Percentiles rank a stretch among this genome's conserved stretches.
phyloP scores from a whole-genome alignment of 2,113 vertebrate species.

The Anhinga rufa region DNA sequence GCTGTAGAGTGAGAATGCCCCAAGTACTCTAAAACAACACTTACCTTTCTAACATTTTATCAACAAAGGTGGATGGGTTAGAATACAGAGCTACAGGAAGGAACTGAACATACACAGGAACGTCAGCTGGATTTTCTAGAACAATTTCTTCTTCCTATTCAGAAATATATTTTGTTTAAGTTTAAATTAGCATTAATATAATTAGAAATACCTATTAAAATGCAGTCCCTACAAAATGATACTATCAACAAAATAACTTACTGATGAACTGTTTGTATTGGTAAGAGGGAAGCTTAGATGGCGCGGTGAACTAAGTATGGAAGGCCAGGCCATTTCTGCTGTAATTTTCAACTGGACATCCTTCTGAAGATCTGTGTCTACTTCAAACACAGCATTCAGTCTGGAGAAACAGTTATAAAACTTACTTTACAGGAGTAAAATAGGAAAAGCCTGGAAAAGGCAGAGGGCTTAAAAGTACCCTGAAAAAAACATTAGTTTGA shows the following conservation, averaged over 20 bases:
- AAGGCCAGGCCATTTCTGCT: constrained; percentile 91
- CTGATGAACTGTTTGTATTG: constrained; percentile 92
- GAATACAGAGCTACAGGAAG: constrained; percentile 90
- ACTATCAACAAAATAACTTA: constrained; percentile 71
- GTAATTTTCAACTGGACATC: constrained; percentile 86
- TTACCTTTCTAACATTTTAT: constrained; percentile 87
- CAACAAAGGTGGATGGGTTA: constrained; percentile 84
- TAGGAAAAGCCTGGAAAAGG: not conserved
- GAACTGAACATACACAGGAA: constrained; percentile 88
- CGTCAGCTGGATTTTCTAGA: constrained; percentile 90
- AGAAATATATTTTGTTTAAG: constrained; percentile 4
- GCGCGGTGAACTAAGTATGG: constrained; percentile 81
- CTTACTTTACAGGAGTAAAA: not conserved
- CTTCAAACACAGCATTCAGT: constrained; percentile 87
- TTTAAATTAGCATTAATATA: not conserved
- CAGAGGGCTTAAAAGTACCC: not conserved
- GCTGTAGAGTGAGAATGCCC: not conserved
- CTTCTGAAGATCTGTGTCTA: constrained; percentile 96
- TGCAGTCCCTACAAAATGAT: not conserved
- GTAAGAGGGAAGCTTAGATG: constrained; percentile 89
- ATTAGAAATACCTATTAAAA: not conserved
- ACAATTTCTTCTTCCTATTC: constrained; percentile 88
- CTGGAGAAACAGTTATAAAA: constrained; percentile 62
- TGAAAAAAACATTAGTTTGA: not conserved
- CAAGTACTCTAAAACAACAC: not conserved